A percentile compares a stretch with the other conserved stretches of the same genome.
Evolutionary conservation across 1,140 invertebrate species (phyloP).

Genomic region (Anastrepha obliqua): DNA sequence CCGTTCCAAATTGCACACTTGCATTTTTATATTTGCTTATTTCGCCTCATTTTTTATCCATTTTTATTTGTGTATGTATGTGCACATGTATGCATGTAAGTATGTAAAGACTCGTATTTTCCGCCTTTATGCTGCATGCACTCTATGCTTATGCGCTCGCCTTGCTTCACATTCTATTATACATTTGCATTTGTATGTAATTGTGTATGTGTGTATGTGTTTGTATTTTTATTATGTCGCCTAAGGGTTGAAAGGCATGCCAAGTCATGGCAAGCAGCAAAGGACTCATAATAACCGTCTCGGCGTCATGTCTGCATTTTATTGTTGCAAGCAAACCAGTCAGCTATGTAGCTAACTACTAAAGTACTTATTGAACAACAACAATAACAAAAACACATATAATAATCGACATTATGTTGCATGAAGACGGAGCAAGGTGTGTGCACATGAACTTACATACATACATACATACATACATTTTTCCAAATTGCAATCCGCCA

Average conservation of each 20-base stretch:
- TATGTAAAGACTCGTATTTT: neutral
- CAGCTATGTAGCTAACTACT: neutral
- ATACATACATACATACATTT: neutral
- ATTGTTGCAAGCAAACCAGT: neutral
- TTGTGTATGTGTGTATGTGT: neutral
- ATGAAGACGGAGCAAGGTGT: neutral
- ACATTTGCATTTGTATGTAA: neutral
- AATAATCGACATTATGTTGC: constrained; percentile 21
- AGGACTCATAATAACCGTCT: constrained; percentile 38
- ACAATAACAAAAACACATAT: neutral
- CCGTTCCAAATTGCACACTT: constrained; percentile 15
- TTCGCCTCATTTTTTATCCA: neutral
- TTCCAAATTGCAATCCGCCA: neutral
- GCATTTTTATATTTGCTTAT: constrained; percentile 30
- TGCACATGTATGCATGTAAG: neutral
- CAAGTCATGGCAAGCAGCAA: neutral
- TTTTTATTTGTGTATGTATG: neutral
- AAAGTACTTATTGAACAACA: neutral
- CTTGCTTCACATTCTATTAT: neutral
- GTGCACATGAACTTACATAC: neutral
- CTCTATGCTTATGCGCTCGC: neutral
- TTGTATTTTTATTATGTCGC: constrained; percentile 19
- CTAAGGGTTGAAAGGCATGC: neutral
- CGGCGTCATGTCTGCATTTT: constrained; percentile 28
- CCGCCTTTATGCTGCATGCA: neutral